phyloP scores from a whole-genome alignment of 2,797 vertebrate species.

The Emys orbicularis region DNA sequence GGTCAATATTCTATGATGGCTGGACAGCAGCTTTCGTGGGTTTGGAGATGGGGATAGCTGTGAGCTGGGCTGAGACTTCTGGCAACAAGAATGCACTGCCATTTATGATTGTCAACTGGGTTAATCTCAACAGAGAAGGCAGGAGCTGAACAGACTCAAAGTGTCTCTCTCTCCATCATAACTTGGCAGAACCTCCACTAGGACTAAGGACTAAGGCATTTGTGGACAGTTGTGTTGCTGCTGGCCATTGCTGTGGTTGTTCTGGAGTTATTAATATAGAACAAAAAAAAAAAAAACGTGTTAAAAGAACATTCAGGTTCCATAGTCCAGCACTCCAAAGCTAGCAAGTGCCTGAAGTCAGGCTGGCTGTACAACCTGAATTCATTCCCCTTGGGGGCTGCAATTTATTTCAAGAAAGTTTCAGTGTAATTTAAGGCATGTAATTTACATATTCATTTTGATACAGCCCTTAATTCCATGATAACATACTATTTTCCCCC shows the following conservation, averaged over 20 bases:
- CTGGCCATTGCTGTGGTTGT: not conserved
- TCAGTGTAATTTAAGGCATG: not conserved
- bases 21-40: not conserved
- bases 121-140: not conserved
- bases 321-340: not conserved
- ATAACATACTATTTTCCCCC: not conserved
- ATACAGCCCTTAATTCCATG: not conserved
- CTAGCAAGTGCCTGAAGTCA: not conserved
- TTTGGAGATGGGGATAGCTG: not conserved
- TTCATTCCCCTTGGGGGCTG: not conserved
- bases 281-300: not conserved
- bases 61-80: not conserved
- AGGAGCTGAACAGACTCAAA: not conserved
- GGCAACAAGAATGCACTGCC: not conserved
- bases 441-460: not conserved
- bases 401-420: not conserved
- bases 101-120: not conserved
- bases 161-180: not conserved
- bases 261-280: not conserved
- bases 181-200: not conserved
- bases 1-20: not conserved
- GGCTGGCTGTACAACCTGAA: not conserved
- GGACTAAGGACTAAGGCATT: not conserved
- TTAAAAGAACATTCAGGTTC: not conserved
- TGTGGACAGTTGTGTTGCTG: not conserved